Base-by-base conservation (phyloP, 2,113 vertebrate genomes). In the Puma concolor region DNA sequence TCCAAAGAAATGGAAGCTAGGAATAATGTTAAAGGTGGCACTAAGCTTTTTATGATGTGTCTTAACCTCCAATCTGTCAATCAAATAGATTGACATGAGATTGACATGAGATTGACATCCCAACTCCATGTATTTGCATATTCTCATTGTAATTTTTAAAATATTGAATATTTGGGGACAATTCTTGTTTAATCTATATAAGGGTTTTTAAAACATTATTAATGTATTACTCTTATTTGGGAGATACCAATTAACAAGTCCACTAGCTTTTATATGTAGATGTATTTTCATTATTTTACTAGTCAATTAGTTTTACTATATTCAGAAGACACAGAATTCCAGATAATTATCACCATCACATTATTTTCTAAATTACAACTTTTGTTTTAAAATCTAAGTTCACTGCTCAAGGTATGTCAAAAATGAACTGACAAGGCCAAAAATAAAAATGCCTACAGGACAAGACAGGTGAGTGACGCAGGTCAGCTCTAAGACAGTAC, bases 71-170 rank as follows among this genome's bases (percentile, higher is more conserved):
- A 25, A 71, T 96, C 48, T 92, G 15, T 83, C 91, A 76, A 3
- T 95, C 82, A 82, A 67, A 85, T 57, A 93, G 94, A 95, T 27
- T 95, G n/a, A 41, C 89, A 93, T 88, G 88, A 94, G 33, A 88
- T 21, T 95, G n/a, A 41, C 89, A 93, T 88, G 85, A 94, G n/a
- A 86, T 21, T 83, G 76, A 44, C 50, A 85, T 71, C 50, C 13
- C 72, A 92, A 4, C 36, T 79, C 48, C 77, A 84, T 48, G 44
- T 60, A 81, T 95, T 94, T 93, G 66, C 64, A 94, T 95, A 85
- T 92, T 91, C 33, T 89, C 52, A 31, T 76, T 74, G 64, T 64
- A 74, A 81, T 92, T 79, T 92, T 82, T 54, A 25, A 19, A 14
- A 52, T 76, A 79, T 95, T 90, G 36, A 66, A 84, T 93, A 81